These are phyloP conservation scores for Poicephalus meyeri DNA, from an alignment of 2,113 vertebrate genomes.

Conservation along the genomic window DNA sequence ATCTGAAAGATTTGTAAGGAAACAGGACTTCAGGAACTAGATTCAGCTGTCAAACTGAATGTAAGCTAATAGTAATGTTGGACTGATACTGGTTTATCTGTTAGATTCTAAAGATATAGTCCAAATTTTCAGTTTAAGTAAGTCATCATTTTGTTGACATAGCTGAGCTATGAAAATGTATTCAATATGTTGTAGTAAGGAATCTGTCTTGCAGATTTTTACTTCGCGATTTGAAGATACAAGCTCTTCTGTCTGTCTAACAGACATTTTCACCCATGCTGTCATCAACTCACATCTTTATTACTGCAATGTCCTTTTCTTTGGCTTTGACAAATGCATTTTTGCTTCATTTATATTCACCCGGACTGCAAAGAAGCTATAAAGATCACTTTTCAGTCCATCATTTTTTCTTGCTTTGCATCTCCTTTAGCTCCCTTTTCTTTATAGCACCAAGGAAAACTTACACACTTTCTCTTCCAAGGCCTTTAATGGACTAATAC, in stretches of 20 bases:
- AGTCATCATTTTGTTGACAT: background rate
- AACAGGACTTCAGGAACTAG: background rate
- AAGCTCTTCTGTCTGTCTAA: background rate
- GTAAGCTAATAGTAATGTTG: background rate
- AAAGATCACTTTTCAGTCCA: conserved; percentile 23
- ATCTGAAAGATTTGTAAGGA: background rate
- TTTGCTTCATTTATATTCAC: conserved; percentile 44
- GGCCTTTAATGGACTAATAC: background rate
- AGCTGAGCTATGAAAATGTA: background rate
- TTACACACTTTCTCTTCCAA: background rate
- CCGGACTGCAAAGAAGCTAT: background rate
- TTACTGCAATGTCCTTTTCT: conserved; percentile 33
- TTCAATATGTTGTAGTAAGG: background rate
- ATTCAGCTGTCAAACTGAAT: background rate
- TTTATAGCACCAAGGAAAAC: background rate
- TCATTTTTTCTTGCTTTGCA: conserved; percentile 29
- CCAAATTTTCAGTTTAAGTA: background rate
- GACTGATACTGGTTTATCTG: background rate
- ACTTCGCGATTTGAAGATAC: background rate
- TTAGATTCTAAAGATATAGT: background rate
- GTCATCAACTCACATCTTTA: conserved; percentile 17
- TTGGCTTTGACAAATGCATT: conserved; percentile 42
- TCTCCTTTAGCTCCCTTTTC: background rate
- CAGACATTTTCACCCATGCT: background rate
- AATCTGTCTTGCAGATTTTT: conserved; percentile 3